Conservation (phyloP, 2,113 vertebrate species). For the Hepsetus odoe region DNA sequence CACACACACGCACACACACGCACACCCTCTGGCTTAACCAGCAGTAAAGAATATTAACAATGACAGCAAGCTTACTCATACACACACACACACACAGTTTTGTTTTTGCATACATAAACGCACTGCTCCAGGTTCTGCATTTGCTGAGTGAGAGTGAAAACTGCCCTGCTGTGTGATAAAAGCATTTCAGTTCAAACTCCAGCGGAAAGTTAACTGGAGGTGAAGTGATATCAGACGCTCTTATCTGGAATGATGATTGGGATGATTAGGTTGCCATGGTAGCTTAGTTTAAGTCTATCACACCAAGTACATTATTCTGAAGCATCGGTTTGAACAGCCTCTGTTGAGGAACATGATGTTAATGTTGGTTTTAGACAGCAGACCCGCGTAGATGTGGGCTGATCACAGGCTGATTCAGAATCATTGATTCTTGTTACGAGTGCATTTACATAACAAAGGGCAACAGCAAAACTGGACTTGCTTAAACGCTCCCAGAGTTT, state of each 20-base stretch:
- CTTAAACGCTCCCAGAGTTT: background rate
- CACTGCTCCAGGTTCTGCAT: background rate
- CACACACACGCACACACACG: background rate
- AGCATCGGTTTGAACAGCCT: background rate
- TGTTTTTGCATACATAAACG: background rate
- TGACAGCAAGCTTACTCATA: background rate
- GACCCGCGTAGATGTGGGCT: background rate
- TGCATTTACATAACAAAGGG: background rate
- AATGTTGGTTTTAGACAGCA: background rate
- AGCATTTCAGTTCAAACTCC: background rate
- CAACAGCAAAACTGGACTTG: background rate
- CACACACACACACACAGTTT: background rate
- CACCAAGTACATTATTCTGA: background rate
- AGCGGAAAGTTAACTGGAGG: slow-evolving; percentile 2
- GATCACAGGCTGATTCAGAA: background rate
- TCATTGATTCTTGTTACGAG: background rate
- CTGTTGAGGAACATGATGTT: background rate
- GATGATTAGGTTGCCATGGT: slow-evolving; percentile 10
- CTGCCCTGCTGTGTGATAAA: background rate
- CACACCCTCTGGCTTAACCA: background rate
- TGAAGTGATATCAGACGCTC: background rate
- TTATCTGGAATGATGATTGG: background rate
- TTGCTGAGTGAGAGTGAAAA: background rate
- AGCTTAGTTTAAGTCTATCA: background rate
- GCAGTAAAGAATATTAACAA: background rate